Evolutionary conservation across 1,140 invertebrate species (phyloP).

Genomic region (Arion vulgaris): DNA sequence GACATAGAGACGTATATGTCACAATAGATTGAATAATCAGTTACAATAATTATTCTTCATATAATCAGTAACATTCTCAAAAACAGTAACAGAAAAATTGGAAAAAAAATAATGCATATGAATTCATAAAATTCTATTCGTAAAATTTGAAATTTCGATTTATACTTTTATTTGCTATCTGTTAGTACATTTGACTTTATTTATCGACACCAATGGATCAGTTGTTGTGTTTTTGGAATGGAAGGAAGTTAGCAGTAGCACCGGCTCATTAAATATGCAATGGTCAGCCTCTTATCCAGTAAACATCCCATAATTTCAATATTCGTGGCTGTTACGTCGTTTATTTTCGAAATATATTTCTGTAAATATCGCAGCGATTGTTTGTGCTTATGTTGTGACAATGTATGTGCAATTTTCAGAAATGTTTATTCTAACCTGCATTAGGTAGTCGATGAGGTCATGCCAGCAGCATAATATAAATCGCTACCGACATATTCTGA

Average conservation of each 20-base stretch:
- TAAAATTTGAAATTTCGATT: no score
- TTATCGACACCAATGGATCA: no score
- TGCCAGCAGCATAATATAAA: background rate
- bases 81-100: no score
- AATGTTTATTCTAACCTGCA: background rate
- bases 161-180: no score
- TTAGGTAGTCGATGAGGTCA: background rate
- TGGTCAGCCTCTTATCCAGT: conserved; percentile 47
- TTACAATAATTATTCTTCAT: no score
- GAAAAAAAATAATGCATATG: no score
- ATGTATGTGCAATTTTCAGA: background rate
- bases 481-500: conserved; percentile 40
- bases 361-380: background rate
- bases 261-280: conserved; percentile 57
- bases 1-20: no score
- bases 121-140: no score
- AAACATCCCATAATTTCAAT: conserved; percentile 55
- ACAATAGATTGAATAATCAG: no score
- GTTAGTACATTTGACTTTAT: no score
- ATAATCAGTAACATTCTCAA: no score
- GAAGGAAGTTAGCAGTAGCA: conserved; percentile 33
- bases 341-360: background rate
- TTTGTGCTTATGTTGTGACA: background rate
- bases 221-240: conserved; percentile 18
- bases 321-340: conserved; percentile 49